Evolutionary conservation across 2,113 vertebrate genomes (phyloP).

Genomic region (Aegotheles bennettii): DNA sequence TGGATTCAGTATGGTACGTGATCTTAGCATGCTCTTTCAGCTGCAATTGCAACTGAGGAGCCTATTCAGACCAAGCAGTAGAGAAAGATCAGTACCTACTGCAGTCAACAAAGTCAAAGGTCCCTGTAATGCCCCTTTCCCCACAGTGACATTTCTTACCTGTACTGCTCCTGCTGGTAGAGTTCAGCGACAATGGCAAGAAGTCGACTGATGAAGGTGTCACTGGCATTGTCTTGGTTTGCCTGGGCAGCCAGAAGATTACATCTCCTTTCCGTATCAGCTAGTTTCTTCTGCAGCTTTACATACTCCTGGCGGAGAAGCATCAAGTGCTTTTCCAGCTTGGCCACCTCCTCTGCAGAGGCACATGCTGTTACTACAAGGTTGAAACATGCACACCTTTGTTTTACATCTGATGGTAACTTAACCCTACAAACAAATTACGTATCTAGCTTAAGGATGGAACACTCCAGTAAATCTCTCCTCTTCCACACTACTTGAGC

Average conservation of each 20-base stretch:
- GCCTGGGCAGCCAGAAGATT: conserved; percentile 85
- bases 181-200: conserved; percentile 89
- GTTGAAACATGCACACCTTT: neutral
- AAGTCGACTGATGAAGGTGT: conserved; percentile 92
- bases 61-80: neutral
- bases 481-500: neutral
- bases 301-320: conserved; percentile 98
- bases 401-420: neutral
- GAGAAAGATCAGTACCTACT: neutral
- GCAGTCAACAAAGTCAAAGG: neutral
- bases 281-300: conserved; percentile 95
- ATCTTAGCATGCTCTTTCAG: neutral
- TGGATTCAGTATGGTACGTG: neutral
- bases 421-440: neutral
- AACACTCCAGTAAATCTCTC: neutral
- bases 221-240: conserved; percentile 75
- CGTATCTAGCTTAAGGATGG: fast-evolving
- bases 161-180: conserved; percentile 94
- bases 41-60: neutral
- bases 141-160: conserved; percentile 66
- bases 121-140: neutral
- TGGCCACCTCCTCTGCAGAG: conserved; percentile 95
- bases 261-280: conserved; percentile 91
- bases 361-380: neutral
- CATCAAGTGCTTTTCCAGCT: conserved; percentile 97